These are phyloP conservation scores for human (Homo sapiens) DNA, from an alignment of 2,113 vertebrate species.

Conservation along the genomic window GRCh38 chr16:6852001-6852500, in stretches of 20 bases:
- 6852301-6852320: neutral
- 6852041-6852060: too few species aligned
- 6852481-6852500: neutral
- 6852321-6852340: neutral
- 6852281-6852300: neutral
- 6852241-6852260: neutral
- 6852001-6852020: too few species aligned
- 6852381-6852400: neutral
- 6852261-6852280: fast-evolving
- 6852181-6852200: neutral
- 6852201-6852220: neutral
- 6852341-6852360: neutral
- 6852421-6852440: neutral
- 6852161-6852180: neutral
- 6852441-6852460: neutral
- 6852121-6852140: neutral
- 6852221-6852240: neutral
- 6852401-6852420: neutral
- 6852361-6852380: neutral
- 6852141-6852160: neutral
- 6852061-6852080: too few species aligned
- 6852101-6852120: neutral
- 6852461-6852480: neutral
- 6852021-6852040: too few species aligned
- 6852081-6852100: too few species aligned